Percentiles rank a stretch among this genome's conserved stretches.
These are phyloP conservation scores for Pyrocephalus nanus DNA, from an alignment of 2,797 vertebrate species.

Conservation along the genomic window DNA sequence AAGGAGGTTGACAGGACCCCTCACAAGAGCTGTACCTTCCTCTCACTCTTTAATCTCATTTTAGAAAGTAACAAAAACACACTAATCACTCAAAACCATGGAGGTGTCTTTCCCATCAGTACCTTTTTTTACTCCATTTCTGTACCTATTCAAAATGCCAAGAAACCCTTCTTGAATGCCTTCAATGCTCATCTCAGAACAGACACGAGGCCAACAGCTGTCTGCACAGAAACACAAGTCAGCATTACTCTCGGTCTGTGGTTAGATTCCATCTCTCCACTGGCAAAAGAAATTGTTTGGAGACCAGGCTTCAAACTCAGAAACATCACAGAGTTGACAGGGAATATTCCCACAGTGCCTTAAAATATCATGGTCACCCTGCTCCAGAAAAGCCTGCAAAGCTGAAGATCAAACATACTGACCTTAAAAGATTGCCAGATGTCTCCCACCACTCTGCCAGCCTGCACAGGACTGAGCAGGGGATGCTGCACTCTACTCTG, in stretches of 20 bases:
- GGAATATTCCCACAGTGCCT: background rate
- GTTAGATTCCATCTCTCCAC: background rate
- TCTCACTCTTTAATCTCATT: background rate
- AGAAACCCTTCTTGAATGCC: background rate
- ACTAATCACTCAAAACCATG: background rate
- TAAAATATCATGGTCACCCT: background rate
- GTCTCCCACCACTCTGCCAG: background rate
- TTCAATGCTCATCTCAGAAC: background rate
- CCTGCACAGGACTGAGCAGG: accelerated
- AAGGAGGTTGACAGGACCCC: background rate
- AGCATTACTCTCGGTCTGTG: background rate
- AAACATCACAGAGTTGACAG: background rate
- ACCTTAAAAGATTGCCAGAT: background rate
- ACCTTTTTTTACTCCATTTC: background rate
- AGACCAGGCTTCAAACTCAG: background rate
- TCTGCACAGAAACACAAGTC: background rate
- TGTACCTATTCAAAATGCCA: background rate
- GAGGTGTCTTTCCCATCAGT: background rate
- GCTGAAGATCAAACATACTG: background rate
- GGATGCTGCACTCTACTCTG: background rate
- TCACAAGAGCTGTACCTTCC: background rate
- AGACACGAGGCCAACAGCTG: background rate
- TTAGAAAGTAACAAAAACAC: background rate
- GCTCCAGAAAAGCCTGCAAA: background rate
- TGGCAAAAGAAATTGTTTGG: background rate